Conservation (phyloP, 2,888 invertebrate species). For the Pollenia amentaria region DNA sequence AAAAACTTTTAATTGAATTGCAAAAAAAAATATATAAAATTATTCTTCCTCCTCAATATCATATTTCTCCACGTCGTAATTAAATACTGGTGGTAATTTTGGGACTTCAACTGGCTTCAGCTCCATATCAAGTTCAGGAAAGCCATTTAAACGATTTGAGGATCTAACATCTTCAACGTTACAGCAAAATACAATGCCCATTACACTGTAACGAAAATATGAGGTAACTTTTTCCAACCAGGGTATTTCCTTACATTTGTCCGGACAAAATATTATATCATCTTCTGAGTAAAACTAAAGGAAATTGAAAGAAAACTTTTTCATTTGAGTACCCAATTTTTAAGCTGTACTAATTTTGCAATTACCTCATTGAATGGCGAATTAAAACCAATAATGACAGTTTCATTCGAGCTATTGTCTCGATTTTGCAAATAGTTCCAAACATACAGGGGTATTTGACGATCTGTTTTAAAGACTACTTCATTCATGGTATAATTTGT, state of each 20-base stretch:
- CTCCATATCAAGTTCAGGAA: slow-evolving; percentile 34
- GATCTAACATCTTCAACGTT: slow-evolving; percentile 57
- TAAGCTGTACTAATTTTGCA: not conserved
- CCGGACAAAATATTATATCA: slow-evolving; percentile 63
- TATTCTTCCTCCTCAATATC: too few species aligned
- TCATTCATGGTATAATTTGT: slow-evolving; percentile 7
- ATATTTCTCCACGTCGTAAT: too few species aligned
- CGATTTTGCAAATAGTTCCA: slow-evolving; percentile 68
- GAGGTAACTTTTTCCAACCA: slow-evolving; percentile 54
- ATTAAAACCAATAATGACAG: slow-evolving; percentile 69
- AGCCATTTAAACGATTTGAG: slow-evolving; percentile 38
- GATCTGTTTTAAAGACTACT: not conserved
- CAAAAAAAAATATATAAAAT: too few species aligned
- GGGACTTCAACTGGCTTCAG: not conserved
- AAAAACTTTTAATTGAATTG: not conserved
- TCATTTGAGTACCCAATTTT: too few species aligned
- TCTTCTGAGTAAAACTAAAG: slow-evolving; percentile 48
- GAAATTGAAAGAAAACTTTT: not conserved
- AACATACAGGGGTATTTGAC: slow-evolving; percentile 63
- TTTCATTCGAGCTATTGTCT: slow-evolving; percentile 10
- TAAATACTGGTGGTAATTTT: not conserved
- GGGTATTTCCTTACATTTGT: slow-evolving; percentile 63
- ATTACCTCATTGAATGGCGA: slow-evolving; percentile 67
- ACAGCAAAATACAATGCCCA: slow-evolving; percentile 69
- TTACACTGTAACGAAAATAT: slow-evolving; percentile 20